phyloP scores from a whole-genome alignment of 2,113 vertebrate species.

The Eudyptes chrysolophus region DNA sequence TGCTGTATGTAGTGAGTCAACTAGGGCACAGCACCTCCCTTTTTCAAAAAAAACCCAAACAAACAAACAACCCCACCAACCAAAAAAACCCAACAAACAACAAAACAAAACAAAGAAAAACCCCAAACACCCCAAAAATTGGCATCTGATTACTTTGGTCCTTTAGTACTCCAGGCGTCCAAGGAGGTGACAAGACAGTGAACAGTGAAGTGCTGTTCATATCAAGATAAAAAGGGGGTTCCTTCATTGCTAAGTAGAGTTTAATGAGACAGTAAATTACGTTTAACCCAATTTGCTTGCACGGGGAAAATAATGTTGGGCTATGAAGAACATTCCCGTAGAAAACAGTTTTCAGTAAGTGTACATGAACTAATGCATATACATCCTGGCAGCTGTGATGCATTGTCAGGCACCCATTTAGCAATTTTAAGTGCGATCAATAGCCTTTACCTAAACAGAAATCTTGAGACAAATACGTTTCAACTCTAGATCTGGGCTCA shows the following conservation, averaged over 20 bases:
- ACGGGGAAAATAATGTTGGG: background rate
- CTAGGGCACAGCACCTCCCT: background rate
- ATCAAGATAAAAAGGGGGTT: background rate
- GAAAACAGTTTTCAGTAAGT: background rate
- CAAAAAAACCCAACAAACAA: background rate
- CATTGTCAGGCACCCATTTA: background rate
- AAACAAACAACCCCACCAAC: background rate
- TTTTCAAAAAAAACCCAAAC: background rate
- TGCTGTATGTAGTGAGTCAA: background rate
- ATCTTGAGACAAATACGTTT: background rate
- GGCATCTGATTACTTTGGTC: background rate
- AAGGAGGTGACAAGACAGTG: background rate
- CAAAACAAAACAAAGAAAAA: background rate
- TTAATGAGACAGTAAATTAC: background rate
- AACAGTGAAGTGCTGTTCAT: background rate
- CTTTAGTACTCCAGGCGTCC: background rate
- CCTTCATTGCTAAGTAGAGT: background rate
- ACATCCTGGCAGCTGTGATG: background rate
- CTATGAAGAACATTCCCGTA: background rate
- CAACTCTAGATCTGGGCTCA: background rate
- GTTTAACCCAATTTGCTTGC: background rate
- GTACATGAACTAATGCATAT: background rate
- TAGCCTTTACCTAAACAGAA: background rate
- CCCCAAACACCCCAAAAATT: rapidly evolving
- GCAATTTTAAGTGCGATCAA: background rate